A percentile compares a stretch with the other conserved stretches of the same genome.
These are phyloP conservation scores for Bellardia bayeri DNA, from an alignment of 2,888 invertebrate species.

Conservation along the genomic window DNA sequence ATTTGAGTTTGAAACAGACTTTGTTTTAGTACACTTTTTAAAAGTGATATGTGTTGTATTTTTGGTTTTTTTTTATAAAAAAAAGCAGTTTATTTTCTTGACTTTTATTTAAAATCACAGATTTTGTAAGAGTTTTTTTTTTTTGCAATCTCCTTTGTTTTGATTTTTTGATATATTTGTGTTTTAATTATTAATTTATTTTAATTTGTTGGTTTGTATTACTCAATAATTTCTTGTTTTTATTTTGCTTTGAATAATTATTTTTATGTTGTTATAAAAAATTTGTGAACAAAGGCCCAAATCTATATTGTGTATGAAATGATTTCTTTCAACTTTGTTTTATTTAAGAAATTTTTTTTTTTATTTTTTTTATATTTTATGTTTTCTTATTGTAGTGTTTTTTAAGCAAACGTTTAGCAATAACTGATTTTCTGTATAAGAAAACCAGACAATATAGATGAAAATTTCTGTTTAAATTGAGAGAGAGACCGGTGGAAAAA, in stretches of 20 bases:
- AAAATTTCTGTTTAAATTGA: conserved; percentile 49
- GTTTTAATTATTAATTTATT: conserved; percentile 4
- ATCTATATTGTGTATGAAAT: conserved; percentile 61
- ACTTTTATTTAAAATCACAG: conserved; percentile 60
- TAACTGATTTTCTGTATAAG: conserved; percentile 78
- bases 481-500: conserved; percentile 58
- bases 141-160: background rate
- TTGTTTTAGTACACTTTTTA: conserved; percentile 65
- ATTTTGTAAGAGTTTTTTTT: background rate
- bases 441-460: conserved; percentile 68
- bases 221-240: conserved; percentile 32
- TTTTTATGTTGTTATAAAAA: conserved; percentile 52
- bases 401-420: conserved; percentile 81
- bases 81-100: conserved; percentile 52
- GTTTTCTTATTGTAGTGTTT: conserved; percentile 71
- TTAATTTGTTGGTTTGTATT: conserved; percentile 34
- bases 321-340: conserved; percentile 50
- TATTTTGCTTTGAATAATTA: conserved; percentile 40
- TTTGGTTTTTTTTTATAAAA: conserved; percentile 41
- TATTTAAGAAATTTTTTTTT: conserved; percentile 49
- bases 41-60: conserved; percentile 72
- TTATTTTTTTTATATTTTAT: conserved; percentile 44
- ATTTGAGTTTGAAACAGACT: conserved; percentile 39
- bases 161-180: background rate
- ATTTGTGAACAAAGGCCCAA: conserved; percentile 68